Percentiles rank a stretch among this genome's conserved stretches.
Conservation (phyloP, 2,888 invertebrate species). For the Nudaria mundana region DNA sequence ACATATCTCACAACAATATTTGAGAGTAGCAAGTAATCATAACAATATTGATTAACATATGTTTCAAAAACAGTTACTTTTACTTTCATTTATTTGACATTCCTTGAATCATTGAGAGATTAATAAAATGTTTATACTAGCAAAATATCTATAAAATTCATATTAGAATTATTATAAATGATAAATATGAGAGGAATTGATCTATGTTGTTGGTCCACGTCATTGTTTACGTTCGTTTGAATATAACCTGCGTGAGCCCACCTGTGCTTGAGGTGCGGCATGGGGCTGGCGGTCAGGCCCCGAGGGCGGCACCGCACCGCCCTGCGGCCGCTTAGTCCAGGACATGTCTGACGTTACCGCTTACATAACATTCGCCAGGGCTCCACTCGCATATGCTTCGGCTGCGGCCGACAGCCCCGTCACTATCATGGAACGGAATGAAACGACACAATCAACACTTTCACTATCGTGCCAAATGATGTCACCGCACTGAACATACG, state of each 20-base stretch:
- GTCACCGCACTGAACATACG: slow-evolving; percentile 15
- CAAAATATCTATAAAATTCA: background rate
- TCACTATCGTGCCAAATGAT: slow-evolving; percentile 50
- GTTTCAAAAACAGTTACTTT: slow-evolving; percentile 3
- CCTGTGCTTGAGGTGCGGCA: slow-evolving; percentile 66
- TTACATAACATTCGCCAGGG: slow-evolving; percentile 74
- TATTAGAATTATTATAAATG: slow-evolving; percentile 7
- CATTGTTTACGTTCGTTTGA: slow-evolving; percentile 65
- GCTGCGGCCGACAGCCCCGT: slow-evolving; percentile 56
- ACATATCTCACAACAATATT: too few species aligned
- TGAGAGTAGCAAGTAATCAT: too few species aligned
- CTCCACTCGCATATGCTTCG: slow-evolving; percentile 63
- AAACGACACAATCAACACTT: slow-evolving; percentile 57
- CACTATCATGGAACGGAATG: slow-evolving; percentile 59
- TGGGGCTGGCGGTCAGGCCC: slow-evolving; percentile 55
- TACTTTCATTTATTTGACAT: slow-evolving; percentile 2
- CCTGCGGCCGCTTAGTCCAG: slow-evolving; percentile 71
- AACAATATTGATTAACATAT: slow-evolving; percentile 14
- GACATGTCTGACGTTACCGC: slow-evolving; percentile 65
- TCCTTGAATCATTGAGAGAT: slow-evolving; percentile 7
- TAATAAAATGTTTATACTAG: slow-evolving; percentile 4
- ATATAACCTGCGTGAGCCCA: slow-evolving; percentile 56
- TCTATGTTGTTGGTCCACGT: slow-evolving; percentile 55
- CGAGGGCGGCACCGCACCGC: slow-evolving; percentile 45
- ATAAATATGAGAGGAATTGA: slow-evolving; percentile 42